Evolutionary conservation across 2,113 vertebrate species (phyloP).

Genomic region (Atractosteus spatula): DNA sequence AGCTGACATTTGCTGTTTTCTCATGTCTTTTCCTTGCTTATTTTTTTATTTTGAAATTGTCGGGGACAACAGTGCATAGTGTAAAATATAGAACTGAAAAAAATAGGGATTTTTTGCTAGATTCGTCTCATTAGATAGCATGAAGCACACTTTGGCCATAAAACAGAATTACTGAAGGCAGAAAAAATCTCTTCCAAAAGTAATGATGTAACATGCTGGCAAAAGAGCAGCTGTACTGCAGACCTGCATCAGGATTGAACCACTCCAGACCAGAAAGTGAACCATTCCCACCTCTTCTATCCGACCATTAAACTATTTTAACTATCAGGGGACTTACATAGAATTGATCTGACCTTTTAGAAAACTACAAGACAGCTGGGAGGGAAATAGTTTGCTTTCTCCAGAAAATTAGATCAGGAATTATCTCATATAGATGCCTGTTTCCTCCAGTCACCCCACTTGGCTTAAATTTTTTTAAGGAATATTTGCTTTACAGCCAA

Average conservation of each 20-base stretch:
- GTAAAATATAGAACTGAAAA: too few species aligned
- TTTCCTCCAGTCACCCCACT: slow-evolving; percentile 24
- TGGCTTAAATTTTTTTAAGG: too few species aligned
- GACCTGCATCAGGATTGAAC: background rate
- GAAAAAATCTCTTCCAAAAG: slow-evolving; percentile 42
- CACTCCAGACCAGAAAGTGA: background rate
- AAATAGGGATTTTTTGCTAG: too few species aligned
- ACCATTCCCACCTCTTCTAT: background rate
- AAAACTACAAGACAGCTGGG: slow-evolving; percentile 35
- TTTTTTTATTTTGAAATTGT: too few species aligned
- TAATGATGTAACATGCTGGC: slow-evolving; percentile 50
- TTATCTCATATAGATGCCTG: slow-evolving; percentile 40
- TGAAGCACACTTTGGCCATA: slow-evolving; percentile 38
- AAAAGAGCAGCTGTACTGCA: slow-evolving; percentile 2
- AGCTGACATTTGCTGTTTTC: too few species aligned
- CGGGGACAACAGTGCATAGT: too few species aligned
- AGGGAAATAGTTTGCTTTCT: slow-evolving; percentile 26
- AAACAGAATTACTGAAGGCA: slow-evolving; percentile 42
- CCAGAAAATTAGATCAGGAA: slow-evolving; percentile 48
- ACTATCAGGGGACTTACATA: slow-evolving; percentile 8
- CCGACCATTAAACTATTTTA: background rate
- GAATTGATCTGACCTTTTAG: slow-evolving; percentile 27
- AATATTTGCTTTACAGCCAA: too few species aligned
- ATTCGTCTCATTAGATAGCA: background rate
- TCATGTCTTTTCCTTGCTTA: too few species aligned